Evolutionary conservation across 1,140 invertebrate genomes (phyloP).

Genomic region (Drosophila saltans): DNA sequence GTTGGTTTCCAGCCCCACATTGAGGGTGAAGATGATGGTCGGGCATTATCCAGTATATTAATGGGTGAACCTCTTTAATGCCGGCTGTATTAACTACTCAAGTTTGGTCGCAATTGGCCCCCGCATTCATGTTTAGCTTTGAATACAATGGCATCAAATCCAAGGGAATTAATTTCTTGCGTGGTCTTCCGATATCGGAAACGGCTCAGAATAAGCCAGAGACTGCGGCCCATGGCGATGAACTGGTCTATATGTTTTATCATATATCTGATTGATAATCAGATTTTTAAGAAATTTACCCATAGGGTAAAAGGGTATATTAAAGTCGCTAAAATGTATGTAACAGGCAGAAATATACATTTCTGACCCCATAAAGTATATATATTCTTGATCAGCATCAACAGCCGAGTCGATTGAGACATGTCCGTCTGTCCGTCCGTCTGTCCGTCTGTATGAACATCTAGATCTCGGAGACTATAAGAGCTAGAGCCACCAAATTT

Average conservation of each 20-base stretch:
- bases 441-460: no score
- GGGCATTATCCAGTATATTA: constrained; percentile 86
- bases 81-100: constrained; percentile 88
- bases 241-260: constrained; percentile 87
- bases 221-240: constrained; percentile 87
- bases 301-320: no score
- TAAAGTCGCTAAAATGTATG: no score
- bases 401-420: no score
- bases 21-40: constrained; percentile 86
- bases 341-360: no score
- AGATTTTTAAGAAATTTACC: no score
- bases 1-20: constrained; percentile 85
- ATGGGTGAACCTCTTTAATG: constrained; percentile 88
- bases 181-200: constrained; percentile 85
- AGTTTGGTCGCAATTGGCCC: constrained; percentile 86
- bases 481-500: no score
- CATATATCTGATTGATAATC: no score
- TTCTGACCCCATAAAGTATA: no score
- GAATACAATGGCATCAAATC: constrained; percentile 87
- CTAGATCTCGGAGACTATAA: no score
- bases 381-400: no score
- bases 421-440: no score
- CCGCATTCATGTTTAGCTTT: constrained; percentile 89
- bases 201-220: constrained; percentile 70
- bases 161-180: constrained; percentile 86